Evolutionary conservation across 2,113 vertebrate genomes (phyloP).

Genomic region (Megaptera novaeangliae): DNA sequence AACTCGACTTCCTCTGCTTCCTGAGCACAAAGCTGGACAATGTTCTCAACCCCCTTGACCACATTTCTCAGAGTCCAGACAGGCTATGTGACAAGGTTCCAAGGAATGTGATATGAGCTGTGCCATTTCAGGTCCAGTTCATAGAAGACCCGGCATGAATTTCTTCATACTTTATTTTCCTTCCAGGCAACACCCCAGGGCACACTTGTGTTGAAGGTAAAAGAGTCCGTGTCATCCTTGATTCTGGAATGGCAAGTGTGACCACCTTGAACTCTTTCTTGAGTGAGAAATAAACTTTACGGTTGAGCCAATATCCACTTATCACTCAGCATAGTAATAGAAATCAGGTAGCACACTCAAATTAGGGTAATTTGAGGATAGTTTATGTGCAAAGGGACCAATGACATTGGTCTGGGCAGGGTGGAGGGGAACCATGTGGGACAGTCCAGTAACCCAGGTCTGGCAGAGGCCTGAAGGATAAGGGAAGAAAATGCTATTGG

Average conservation of each 20-base stretch:
- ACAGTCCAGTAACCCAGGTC: fast-evolving
- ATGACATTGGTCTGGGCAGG: fast-evolving
- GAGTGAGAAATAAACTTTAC: background rate
- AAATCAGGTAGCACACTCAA: background rate
- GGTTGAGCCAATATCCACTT: fast-evolving
- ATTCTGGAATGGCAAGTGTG: background rate
- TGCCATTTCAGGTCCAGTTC: background rate
- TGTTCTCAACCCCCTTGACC: background rate
- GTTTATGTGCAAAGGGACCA: background rate
- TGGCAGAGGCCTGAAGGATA: background rate
- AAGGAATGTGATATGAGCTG: fast-evolving
- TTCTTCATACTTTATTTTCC: background rate
- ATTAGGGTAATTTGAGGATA: background rate
- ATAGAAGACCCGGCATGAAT: fast-evolving
- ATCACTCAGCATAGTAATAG: background rate
- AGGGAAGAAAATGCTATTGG: fast-evolving
- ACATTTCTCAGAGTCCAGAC: background rate
- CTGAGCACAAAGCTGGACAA: too few species aligned
- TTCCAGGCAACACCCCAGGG: background rate
- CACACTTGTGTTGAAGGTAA: background rate
- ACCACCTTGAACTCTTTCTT: background rate
- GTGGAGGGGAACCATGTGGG: fast-evolving
- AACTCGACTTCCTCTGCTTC: background rate
- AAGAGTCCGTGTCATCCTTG: background rate
- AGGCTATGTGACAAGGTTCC: background rate